Conservation (phyloP, 2,113 vertebrate species). For the Murina feae region DNA sequence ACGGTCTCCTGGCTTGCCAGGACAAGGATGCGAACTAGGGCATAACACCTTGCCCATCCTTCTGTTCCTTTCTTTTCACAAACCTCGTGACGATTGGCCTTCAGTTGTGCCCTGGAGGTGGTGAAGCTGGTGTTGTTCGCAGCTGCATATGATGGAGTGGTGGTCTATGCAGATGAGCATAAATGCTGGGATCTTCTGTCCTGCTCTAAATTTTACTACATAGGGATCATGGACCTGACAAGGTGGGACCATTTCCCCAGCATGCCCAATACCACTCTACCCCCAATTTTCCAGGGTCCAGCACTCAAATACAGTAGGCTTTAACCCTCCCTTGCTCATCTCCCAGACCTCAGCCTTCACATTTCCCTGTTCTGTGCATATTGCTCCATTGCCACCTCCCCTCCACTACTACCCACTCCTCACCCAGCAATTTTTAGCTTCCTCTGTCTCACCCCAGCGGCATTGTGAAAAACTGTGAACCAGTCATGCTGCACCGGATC, state of each 20-base stretch:
- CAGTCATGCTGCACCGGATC: background rate
- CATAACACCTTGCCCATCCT: background rate
- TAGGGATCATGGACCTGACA: too few relatives aligned
- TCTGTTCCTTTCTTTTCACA: background rate
- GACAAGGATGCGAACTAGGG: background rate
- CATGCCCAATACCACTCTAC: background rate
- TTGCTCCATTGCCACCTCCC: background rate
- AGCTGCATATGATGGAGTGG: background rate
- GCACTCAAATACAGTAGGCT: background rate
- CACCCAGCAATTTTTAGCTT: background rate
- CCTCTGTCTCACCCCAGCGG: conserved; percentile 18
- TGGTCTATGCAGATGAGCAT: background rate
- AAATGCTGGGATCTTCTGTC: conserved; percentile 39
- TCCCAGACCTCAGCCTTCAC: background rate
- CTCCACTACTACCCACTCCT: background rate
- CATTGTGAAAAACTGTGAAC: conserved; percentile 25
- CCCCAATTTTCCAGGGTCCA: background rate
- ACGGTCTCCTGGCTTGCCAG: background rate
- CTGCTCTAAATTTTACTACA: conserved; percentile 19
- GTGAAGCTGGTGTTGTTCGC: background rate
- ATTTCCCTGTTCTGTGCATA: background rate
- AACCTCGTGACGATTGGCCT: background rate
- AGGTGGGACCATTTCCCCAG: background rate
- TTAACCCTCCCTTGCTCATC: background rate
- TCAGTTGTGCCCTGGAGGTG: conserved; percentile 42